Base-by-base conservation (phyloP, 1,140 invertebrate species). In the Halesus radiatus region DNA sequence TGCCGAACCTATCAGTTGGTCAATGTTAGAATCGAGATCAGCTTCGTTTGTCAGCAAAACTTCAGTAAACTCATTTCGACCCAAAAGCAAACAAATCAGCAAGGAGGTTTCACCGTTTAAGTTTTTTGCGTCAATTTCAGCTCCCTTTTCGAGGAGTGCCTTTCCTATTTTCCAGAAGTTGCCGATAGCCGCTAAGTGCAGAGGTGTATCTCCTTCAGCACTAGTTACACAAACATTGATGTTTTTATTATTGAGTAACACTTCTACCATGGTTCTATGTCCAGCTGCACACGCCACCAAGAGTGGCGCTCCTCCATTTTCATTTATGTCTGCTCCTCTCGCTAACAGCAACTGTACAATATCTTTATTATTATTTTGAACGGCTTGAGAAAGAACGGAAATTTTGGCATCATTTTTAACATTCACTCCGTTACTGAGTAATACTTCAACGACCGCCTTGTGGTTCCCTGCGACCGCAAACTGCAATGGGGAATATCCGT, bases 401-500 rank as follows among this genome's bases (percentile, higher is more conserved):
- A 15, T 3, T 4, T 26, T 54, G 20, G 18, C 52, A 15, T 16
- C 37, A 22, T 45, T 16, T 50, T 52, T 5, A 18, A 72, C 8
- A 72, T 13, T n/a, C 5, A 29, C 37, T 0, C 20, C 26, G 8
- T 53, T 15, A 26, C 54, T 16, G 26, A 72, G 52, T 26, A 72
- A 53, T 20, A 52, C 3, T 53, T 29, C 22, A 16, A 72, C 50
- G 16, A 72, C 20, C 10, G 45, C 6, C 20, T 52, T 52, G 68
- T 72, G 68, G 45, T 72, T 72, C 20, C 45, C 68, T 23, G 52
- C 68, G 6, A 22, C 45, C 15, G 68, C 68, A 20, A 72, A 13
- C 0, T 53, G 22, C 18, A 72, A 52, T 15, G 68, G 68, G 13
- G 32, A 23, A 13, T 22, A 7, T 3, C 45, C 45, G 13, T 18